Evolutionary conservation across 2,888 invertebrate species (phyloP).

Genomic region (Oscheius sp.): DNA sequence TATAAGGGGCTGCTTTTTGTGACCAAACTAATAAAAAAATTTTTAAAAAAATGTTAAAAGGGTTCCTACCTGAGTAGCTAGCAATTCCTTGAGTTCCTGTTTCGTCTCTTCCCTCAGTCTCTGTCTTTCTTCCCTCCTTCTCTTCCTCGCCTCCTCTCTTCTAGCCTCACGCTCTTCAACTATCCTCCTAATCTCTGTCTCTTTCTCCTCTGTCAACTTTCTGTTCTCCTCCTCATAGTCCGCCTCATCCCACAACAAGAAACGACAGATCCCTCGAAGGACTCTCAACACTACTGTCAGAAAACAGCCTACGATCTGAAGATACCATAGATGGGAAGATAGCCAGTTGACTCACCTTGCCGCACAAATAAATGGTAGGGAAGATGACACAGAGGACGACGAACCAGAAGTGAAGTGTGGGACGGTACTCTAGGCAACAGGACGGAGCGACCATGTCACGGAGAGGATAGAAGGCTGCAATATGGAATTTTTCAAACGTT

Average conservation of each 20-base stretch:
- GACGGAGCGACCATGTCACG: constrained; percentile 47
- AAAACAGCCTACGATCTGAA: constrained; percentile 31
- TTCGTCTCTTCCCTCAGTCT: constrained; percentile 8
- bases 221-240: constrained; percentile 29
- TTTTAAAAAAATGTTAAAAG: not conserved
- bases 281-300: constrained; percentile 23
- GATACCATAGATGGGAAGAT: not conserved
- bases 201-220: constrained; percentile 14
- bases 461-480: not conserved
- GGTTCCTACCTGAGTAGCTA: not conserved
- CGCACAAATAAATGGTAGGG: constrained; percentile 45
- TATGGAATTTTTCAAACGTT: not conserved
- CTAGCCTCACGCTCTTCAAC: constrained; percentile 1
- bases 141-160: constrained; percentile 22
- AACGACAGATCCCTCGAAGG: constrained; percentile 22
- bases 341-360: constrained; percentile 34
- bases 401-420: constrained; percentile 41
- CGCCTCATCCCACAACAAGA: constrained; percentile 29
- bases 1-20: too few species aligned
- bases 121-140: constrained; percentile 9
- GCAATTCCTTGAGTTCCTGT: constrained; percentile 5
- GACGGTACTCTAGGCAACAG: constrained; percentile 48
- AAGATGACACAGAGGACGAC: constrained; percentile 48
- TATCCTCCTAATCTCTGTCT: not conserved
- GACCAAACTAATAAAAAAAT: not conserved